Percentiles rank a stretch among this genome's conserved stretches.
phyloP scores from a whole-genome alignment of 2,888 invertebrate species.

The Patella depressa region DNA sequence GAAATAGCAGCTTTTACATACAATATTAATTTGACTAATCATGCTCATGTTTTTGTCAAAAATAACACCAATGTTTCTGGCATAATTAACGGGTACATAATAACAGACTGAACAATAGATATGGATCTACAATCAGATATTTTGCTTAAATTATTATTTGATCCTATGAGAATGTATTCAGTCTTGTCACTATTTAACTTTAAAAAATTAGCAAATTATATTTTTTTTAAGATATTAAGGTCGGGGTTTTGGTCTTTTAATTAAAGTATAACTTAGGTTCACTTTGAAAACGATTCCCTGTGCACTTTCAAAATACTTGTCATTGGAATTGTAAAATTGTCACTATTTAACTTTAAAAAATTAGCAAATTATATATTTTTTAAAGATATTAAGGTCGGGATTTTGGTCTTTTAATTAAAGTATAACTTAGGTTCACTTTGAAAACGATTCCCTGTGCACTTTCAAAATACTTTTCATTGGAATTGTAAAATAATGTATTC shows the following conservation, averaged over 20 bases:
- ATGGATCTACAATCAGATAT: neutral
- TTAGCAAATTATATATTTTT: neutral
- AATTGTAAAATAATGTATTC: no score
- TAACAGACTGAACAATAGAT: neutral
- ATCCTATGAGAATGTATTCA: neutral
- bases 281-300: no score
- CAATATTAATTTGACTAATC: neutral
- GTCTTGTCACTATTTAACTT: neutral
- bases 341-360: neutral
- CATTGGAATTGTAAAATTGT: neutral
- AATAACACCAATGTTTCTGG: neutral
- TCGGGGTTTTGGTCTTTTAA: no score
- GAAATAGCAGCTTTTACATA: neutral
- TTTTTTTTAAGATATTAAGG: no score
- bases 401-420: no score
- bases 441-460: no score
- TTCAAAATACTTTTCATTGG: no score
- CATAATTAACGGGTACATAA: neutral
- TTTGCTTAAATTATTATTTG: neutral
- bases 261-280: no score
- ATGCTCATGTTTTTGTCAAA: neutral
- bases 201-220: neutral
- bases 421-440: no score
- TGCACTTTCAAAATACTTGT: no score
- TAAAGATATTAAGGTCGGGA: no score